Evolutionary conservation across 2,888 invertebrate genomes (phyloP), one percentile per base, ranked within the genome.

Genomic region (Ochlodes sylvanus): DNA sequence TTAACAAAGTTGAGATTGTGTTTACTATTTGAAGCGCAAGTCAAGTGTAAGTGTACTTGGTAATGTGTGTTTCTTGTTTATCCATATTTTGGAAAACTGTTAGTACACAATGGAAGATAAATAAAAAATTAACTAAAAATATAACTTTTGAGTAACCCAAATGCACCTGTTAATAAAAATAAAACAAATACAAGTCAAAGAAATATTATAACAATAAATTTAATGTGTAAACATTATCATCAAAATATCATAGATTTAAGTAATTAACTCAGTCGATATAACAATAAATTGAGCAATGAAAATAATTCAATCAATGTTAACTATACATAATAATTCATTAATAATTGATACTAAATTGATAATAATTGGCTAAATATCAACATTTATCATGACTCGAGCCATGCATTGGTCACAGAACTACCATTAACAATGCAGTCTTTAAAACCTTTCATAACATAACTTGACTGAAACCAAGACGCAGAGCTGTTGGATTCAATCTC

Each of bases 381-480:
- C 15, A 67, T 55, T 62, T 17, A 68, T 77, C 67, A 77, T 69
- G 80, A 82, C 66, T 82, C 78, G 38, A 84, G 72, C 95, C 95
- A 95, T 54, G 85, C 77, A 76, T 94, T 94, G 14, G 93, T 92
- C 21, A 94, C 87, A 12, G 94, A 94, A 74, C 84, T 87, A 38
- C 94, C 94, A 83, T 94, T 92, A 14, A 94, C 86, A 79, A 91
- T 79, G 75, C 90, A 90, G 77, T 95, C 95, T 86, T 94, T 94
- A 75, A 94, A 95, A 17, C 95, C 95, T 79, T 94, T 94, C 83
- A 95, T 87, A 34, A 92, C 82, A 80, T 91, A 89, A 63, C 86
- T 92, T 17, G 93, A 94, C 76, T 94, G 94, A 80, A 90, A 94
- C 95, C 95, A 95, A 63, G 81, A 83, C 10, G 76, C 73, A 32